phyloP scores from a whole-genome alignment of 92 coral and sea anemone genomes.

The Siderastrea radians region DNA sequence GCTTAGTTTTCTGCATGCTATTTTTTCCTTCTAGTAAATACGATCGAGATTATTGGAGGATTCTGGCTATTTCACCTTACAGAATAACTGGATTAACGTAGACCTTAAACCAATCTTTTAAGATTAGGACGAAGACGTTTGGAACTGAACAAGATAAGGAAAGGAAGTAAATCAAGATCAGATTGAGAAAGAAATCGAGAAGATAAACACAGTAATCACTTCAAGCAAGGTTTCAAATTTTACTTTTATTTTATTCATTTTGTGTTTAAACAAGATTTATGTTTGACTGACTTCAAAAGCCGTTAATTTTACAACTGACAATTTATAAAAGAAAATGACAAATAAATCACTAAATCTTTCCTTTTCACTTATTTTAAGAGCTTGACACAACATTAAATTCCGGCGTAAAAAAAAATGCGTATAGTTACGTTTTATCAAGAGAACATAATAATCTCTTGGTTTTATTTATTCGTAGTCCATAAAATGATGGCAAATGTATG shows the following conservation, averaged over 20 bases:
- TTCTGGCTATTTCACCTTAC: no score
- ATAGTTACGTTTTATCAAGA: no score
- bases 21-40: no score
- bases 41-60: no score
- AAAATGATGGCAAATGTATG: no score
- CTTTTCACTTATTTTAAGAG: neutral
- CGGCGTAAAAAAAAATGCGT: neutral
- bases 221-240: no score
- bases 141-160: no score
- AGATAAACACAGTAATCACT: neutral
- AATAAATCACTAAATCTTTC: neutral
- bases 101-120: no score
- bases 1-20: no score
- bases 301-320: neutral
- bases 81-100: no score
- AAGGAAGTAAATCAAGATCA: neutral
- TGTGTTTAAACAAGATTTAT: neutral
- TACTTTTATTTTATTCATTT: constrained; percentile 6
- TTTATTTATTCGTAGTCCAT: neutral
- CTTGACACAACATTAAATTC: neutral
- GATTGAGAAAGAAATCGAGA: neutral
- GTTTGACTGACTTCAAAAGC: neutral
- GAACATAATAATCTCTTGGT: neutral
- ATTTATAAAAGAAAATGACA: neutral
- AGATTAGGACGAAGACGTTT: no score